Percentiles rank a stretch among this genome's conserved stretches.
Evolutionary conservation across 2,888 invertebrate genomes (phyloP).

Genomic region (Melieria picta): DNA sequence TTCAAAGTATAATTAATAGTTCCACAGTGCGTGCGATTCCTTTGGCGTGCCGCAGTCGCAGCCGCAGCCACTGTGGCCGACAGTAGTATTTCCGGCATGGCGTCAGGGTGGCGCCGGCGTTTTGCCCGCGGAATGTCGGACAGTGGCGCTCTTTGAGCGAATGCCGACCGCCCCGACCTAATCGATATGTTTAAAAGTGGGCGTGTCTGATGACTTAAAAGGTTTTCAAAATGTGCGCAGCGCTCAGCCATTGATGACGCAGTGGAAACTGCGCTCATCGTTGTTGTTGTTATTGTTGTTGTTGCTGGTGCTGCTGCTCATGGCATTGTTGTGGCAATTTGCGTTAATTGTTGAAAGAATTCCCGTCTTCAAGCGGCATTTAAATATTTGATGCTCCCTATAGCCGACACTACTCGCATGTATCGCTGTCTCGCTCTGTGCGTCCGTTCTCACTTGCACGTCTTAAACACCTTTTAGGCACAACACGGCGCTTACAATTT

Average conservation of each 20-base stretch:
- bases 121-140: slow-evolving; percentile 11
- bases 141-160: background rate
- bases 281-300: slow-evolving; percentile 29
- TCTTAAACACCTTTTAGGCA: slow-evolving; percentile 48
- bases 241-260: slow-evolving; percentile 1
- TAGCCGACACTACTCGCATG: slow-evolving; percentile 15
- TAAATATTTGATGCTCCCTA: background rate
- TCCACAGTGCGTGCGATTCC: background rate
- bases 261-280: background rate
- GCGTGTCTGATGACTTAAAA: slow-evolving; percentile 60
- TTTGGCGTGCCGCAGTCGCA: too few species aligned
- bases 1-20: slow-evolving; percentile 35
- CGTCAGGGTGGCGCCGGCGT: slow-evolving; percentile 59
- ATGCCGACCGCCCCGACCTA: background rate
- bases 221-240: slow-evolving; percentile 55
- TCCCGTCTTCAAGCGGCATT: background rate
- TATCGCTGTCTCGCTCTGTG: background rate
- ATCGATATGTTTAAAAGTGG: slow-evolving; percentile 47
- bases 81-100: slow-evolving; percentile 55
- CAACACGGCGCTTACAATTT: background rate
- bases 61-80: background rate
- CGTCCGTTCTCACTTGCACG: slow-evolving; percentile 35
- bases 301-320: slow-evolving; percentile 22
- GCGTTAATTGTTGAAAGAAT: too few species aligned
- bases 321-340: too few species aligned